phyloP scores from a whole-genome alignment of 2,113 vertebrate genomes.

The Elephantulus edwardii region DNA sequence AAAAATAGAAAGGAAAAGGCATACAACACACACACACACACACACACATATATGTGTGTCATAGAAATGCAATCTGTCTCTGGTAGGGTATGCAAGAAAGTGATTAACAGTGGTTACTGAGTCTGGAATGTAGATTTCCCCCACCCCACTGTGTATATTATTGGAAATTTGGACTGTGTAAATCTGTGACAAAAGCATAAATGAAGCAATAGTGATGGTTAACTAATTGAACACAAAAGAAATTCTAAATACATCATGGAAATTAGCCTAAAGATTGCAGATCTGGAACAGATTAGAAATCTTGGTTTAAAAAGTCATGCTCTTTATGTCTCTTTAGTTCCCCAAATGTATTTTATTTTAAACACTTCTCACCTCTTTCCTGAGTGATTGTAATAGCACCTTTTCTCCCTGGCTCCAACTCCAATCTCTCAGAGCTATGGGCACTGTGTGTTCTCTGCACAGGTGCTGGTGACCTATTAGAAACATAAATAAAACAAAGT shows the following conservation, averaged over 20 bases:
- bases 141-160: neutral
- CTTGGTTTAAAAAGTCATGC: neutral
- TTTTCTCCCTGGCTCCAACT: neutral
- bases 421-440: neutral
- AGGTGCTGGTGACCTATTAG: neutral
- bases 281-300: neutral
- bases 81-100: neutral
- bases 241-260: neutral
- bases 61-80: neutral
- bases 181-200: neutral
- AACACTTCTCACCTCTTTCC: neutral
- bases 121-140: neutral
- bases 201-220: neutral
- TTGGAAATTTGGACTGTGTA: neutral
- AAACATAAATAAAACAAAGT: neutral
- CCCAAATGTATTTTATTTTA: neutral
- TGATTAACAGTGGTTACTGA: neutral
- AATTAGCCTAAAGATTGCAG: neutral
- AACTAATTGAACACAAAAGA: neutral
- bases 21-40: too few relatives aligned
- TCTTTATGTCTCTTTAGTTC: neutral
- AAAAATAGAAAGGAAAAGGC: constrained; percentile 6
- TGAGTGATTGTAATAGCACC: neutral
- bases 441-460: neutral
- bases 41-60: neutral